Evolutionary conservation across 1,140 invertebrate species (phyloP), one percentile per base, ranked within the genome.

Genomic region (Drosophila ironensis): DNA sequence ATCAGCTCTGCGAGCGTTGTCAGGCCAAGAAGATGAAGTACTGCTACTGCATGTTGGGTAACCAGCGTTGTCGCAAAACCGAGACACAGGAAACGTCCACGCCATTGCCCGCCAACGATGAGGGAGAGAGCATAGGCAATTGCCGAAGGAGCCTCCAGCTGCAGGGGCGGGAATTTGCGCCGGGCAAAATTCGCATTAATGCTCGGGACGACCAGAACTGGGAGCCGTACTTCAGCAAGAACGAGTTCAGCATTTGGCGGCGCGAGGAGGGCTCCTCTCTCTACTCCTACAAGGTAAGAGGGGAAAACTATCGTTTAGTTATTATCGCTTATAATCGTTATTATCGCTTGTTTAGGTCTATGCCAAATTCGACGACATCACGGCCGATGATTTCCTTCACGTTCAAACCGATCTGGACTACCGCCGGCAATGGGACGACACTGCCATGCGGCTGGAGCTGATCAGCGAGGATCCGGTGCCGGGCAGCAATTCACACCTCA

Each of bases 161-260:
- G 12, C 47, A 72, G 8, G 30, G 20, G 6, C 40, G 44, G 2
- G 60, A 52, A n/a, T n/a, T n/a, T 30, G 46, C 47, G 0, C 73
- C 77, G 4, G 90, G 91, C 11, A 84, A 90, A 19, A 82, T 91
- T 0, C 61, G 88, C 4, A 75, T 90, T 4, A 67, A 86, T n/a
- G 68, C 74, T 0, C 90, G 91, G 46, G 73, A 88, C 51, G 91
- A 90, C 8, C 92, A 93, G 22, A 91, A 92, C 4, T 97, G 96
- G 96, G 90, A 92, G 33, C 94, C 95, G 1, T 97, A 95, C 78
- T 93, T 96, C 53, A 95, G 95, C 88, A 93, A 94, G 46, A 90
- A 94, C 45, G 94, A 97, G 87, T 93, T 96, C 86, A 91, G 96
- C 11, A 94, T 97, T 28, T 97, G 96, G 96, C 92, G 95, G 57